A percentile compares a stretch with the other conserved stretches of the same genome.
phyloP scores from a whole-genome alignment of 2,888 invertebrate genomes.

The Lordiphosa andalusiaca region DNA sequence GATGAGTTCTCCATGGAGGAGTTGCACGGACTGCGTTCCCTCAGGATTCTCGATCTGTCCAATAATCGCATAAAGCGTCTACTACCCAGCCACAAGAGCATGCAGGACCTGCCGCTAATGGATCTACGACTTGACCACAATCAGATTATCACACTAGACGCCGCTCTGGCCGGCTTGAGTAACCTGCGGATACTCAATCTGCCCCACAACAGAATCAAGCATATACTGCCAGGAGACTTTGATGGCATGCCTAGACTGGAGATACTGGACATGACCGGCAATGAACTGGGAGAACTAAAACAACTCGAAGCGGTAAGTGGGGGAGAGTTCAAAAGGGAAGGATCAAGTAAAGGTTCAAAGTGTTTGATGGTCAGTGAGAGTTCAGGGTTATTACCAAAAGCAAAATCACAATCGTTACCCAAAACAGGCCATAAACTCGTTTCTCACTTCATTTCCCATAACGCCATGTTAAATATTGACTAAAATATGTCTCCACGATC shows the following conservation, averaged over 20 bases:
- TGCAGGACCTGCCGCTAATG: conserved; percentile 86
- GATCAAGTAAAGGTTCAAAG: too few relatives aligned
- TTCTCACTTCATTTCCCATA: too few relatives aligned
- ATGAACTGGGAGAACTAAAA: conserved; percentile 88
- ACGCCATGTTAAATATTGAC: too few relatives aligned
- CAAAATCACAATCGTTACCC: too few relatives aligned
- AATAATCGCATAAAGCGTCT: conserved; percentile 87
- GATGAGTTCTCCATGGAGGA: conserved; percentile 90
- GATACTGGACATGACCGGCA: conserved; percentile 89
- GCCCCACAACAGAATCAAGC: conserved; percentile 87
- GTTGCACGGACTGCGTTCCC: conserved; percentile 86
- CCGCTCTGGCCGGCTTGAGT: conserved; percentile 88
- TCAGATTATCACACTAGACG: conserved; percentile 85
- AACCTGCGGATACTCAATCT: conserved; percentile 87
- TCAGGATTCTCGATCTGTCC: conserved; percentile 88
- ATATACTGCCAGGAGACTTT: conserved; percentile 88
- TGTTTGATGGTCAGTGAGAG: too few relatives aligned
- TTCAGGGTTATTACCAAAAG: too few relatives aligned
- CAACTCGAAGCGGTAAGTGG: conserved; percentile 89
- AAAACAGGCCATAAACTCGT: too few relatives aligned
- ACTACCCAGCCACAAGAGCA: conserved; percentile 88
- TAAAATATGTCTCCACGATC: too few relatives aligned
- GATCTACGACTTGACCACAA: conserved; percentile 89
- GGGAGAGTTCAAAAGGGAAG: too few relatives aligned
- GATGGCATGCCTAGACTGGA: conserved; percentile 88